Evolutionary conservation across 2,888 invertebrate genomes (phyloP), one percentile per base, ranked within the genome.

Genomic region (Phyto melanocephala): DNA sequence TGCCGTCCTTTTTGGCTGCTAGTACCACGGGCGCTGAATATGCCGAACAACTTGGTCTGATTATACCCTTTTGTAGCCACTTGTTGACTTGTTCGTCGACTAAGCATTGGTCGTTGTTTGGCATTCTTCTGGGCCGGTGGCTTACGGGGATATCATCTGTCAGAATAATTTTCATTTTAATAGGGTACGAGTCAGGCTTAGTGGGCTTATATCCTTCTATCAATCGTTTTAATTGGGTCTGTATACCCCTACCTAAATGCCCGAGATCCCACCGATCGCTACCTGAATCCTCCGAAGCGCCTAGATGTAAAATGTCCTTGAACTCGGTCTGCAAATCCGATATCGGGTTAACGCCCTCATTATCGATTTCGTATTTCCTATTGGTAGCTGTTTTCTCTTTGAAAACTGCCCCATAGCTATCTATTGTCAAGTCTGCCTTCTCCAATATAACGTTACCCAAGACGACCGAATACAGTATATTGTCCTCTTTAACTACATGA

Each of bases 391-490:
- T 1, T 4, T n/a, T 28, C 8, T 24, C 11, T 13, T 22, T 42
- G 3, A 7, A 42, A 1, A n/a, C 24, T 3, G 52, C 67, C 1
- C 52, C 67, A 17, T 54, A 11, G 4, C 4, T 3, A 7, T 13
- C 67, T 11, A 68, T 40, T 5, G 40, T 24, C 20, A 68, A 17
- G 28, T 54, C 40, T 7, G 40, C 52, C 1, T 40, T 33, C 4
- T 7, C 24, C 5, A 75, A 37, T 37, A 75, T 37, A 20, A 56
- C 62, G 22, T 62, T 68, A 2, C 77, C 70, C 0, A 77, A 33
- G n/a, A 77, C 60, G 10, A 35, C 54, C 0, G 54, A 50, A 11
- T 77, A 70, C 28, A 60, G 50, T n/a, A 60, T 65, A 20, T 72
- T 67, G 1, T 33, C 22, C 33, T 80, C 52, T 28, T 11, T 60